phyloP scores from a whole-genome alignment of 1,140 invertebrate genomes.

The Campoletis sonorensis region DNA sequence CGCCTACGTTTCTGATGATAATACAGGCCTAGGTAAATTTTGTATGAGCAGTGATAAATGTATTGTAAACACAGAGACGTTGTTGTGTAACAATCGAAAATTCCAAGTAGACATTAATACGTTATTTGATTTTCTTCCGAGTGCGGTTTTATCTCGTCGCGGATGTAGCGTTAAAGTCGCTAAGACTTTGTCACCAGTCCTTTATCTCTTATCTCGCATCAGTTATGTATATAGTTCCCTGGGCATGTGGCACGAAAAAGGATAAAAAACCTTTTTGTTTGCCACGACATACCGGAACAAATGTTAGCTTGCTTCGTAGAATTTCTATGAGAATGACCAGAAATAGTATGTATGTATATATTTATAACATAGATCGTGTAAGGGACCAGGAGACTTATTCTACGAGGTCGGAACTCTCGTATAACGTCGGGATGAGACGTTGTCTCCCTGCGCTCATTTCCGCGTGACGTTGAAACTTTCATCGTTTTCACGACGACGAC shows the following conservation, averaged over 20 bases:
- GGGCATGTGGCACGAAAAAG: conserved; percentile 32
- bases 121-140: conserved; percentile 20
- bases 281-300: conserved; percentile 54
- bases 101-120: conserved; percentile 7
- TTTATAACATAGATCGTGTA: not conserved
- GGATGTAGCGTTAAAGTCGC: conserved; percentile 26
- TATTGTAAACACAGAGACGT: conserved; percentile 25
- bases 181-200: conserved; percentile 12
- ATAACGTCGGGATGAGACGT: not conserved
- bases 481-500: conserved; percentile 28
- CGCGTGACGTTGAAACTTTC: conserved; percentile 50
- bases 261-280: conserved; percentile 46
- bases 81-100: not conserved
- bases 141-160: not conserved
- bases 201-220: conserved; percentile 47
- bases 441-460: conserved; percentile 39
- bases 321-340: conserved; percentile 62
- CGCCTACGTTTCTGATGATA: too few species aligned
- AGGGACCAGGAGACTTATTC: conserved; percentile 33
- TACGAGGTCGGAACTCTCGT: not conserved
- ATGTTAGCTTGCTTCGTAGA: conserved; percentile 57
- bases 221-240: conserved; percentile 54
- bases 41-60: not conserved
- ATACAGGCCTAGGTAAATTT: too few species aligned
- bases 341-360: not conserved